Base-by-base conservation (phyloP, 1,140 invertebrate genomes). In the Drosophila parabipectinata region DNA sequence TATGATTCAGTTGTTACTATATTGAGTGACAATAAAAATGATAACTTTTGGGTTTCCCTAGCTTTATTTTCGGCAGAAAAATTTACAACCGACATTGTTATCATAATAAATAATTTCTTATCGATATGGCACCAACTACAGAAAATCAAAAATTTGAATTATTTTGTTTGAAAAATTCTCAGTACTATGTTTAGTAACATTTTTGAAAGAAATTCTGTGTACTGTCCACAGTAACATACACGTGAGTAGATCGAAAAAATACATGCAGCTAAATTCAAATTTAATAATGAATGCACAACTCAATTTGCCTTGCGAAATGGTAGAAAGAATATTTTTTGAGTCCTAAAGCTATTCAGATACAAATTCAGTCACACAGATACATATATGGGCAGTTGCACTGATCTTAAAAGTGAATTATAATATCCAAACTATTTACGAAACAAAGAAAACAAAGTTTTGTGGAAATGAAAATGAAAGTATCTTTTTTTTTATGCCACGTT, bases 401-500 rank as follows among this genome's bases (percentile, higher is more conserved):
- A 26, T 26, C 26, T 26, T 26, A 26, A 18, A 18, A 18, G 18
- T 18, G 18, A 32, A 32, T 32, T 32, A 8, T 32, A 32, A 32
- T 9, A 18, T 8, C 0, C 28, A 6, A 30, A 21, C 21, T 3
- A 21, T 21, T 21, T 21, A 21, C 21, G 21, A 21, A 21, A 21
- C 26, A 28, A 28, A 28, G 4, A 54, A 7, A 47, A 34, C 24
- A 66, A 69, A 69, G 74, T 63, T 59, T 57, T 53, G 30, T 53
- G 34, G 21, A 32, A 61, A 34, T 56, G 73, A 85, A 85, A 85
- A 55, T 61, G 82, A 85, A 85, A 85, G 81, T 85, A 77, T 59
- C 57, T 45, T 56, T 59, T 80, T 73, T 73, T 63, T 66, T 58
- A 26, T 58, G 45, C 39, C 12, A n/a, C 5, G n/a, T 41, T 41